Evolutionary conservation across 92 coral and sea anemone species (phyloP), one percentile per base, ranked within the genome.

Genomic region (Umimayanthus chanpuru): DNA sequence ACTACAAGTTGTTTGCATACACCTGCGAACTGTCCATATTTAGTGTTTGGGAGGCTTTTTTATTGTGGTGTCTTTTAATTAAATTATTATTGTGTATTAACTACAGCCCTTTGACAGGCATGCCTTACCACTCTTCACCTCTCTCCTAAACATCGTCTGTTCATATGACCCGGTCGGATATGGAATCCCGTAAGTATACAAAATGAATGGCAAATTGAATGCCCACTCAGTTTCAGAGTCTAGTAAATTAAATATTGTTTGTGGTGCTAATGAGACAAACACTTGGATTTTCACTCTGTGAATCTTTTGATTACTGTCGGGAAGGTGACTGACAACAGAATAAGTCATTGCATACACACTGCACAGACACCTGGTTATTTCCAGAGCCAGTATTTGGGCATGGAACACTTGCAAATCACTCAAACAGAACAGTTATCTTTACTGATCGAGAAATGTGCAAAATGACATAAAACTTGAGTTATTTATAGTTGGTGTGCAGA

Each of bases 121-220:
- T 95, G 99, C 99, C 21, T 92, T 97, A 56, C 99, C 99, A 58
- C 89, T 97, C 14, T 97, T 97, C 89, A 97, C 99, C 4, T 97
- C 99, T 10, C 88, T 97, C 85, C 90, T 97, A 41, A 97, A 97
- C 74, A 93, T 95, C 58, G 98, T 90, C 56, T 97, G 99, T 82
- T 95, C 98, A 0, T 97, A 97, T 88, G 99, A 97, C 65, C 99
- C 99, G 43, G 86, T 97, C 81, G 99, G 99, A 39, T 97, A 97
- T 92, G 99, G 99, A 77, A 96, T 97, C 53, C 99, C 99, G 99
- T 97, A 93, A 97, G 99, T 97, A 90, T 58, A 58, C 68, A 18
- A 28, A 14, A 26, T 12, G 36, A 71, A 32, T 26, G 76, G 36
- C 16, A 10, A 71, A 32, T 71, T 4, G 76, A 71, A 71, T 28